Conservation (phyloP, 2,797 vertebrate genomes). For the Chiroxiphia lanceolata region DNA sequence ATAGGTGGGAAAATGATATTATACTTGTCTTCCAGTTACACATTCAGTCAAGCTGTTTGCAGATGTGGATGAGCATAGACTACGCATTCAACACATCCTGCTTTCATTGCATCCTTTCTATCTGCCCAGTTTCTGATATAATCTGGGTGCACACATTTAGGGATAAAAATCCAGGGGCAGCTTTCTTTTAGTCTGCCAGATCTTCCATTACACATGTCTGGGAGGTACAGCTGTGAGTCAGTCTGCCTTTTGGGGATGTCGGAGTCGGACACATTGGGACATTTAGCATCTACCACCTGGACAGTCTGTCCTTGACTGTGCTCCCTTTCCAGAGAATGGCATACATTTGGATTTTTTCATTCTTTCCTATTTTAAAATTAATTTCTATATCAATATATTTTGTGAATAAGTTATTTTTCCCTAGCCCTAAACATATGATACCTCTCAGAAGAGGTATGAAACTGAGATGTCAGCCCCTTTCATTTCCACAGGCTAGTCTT, state of each 20-base stretch:
- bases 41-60: not conserved
- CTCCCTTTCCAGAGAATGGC: not conserved
- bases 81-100: not conserved
- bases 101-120: not conserved
- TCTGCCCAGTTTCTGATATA: not conserved
- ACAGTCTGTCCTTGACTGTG: not conserved
- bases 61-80: not conserved
- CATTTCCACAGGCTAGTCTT: not conserved
- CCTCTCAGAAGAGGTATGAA: not conserved
- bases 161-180: not conserved
- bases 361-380: not conserved
- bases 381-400: not conserved
- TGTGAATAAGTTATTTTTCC: not conserved
- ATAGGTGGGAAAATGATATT: not conserved
- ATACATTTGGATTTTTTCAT: not conserved
- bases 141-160: not conserved
- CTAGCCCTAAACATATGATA: not conserved
- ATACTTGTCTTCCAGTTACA: not conserved
- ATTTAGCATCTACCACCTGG: not conserved
- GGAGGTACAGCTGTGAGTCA: not conserved
- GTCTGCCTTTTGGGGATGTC: not conserved
- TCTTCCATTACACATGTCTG: accelerated
- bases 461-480: not conserved
- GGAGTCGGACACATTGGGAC: accelerated
- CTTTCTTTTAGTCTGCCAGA: not conserved